phyloP scores from a whole-genome alignment of 2,113 vertebrate species.

The Brachionichthys hirsutus region DNA sequence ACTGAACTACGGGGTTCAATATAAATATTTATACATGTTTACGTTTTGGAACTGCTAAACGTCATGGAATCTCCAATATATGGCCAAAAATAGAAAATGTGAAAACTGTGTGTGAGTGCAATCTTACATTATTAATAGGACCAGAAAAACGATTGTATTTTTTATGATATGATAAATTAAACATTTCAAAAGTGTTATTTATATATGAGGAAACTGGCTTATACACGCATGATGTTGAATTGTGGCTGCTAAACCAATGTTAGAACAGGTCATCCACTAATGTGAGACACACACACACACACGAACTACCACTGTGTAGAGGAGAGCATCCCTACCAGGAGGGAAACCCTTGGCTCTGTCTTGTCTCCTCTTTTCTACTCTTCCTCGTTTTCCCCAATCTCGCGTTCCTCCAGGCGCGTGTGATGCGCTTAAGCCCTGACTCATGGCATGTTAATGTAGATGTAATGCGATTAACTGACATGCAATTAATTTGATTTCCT shows the following conservation, averaged over 20 bases:
- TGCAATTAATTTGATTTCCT: conserved; percentile 82
- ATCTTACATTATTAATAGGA: conserved; percentile 28
- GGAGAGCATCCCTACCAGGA: conserved; percentile 39
- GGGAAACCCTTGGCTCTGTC: conserved; percentile 56
- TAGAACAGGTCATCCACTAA: conserved; percentile 2
- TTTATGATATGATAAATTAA: conserved; percentile 34
- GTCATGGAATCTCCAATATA: neutral
- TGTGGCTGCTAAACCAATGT: conserved; percentile 2
- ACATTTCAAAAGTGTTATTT: conserved; percentile 9
- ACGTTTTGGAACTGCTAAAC: neutral
- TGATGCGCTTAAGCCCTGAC: conserved; percentile 76
- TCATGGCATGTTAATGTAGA: conserved; percentile 79
- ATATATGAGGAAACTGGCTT: neutral
- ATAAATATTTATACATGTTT: conserved; percentile 6
- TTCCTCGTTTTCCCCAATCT: conserved; percentile 28
- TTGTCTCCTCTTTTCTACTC: conserved; percentile 19
- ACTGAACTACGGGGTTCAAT: no score
- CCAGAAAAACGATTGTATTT: conserved; percentile 21
- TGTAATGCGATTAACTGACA: conserved; percentile 80
- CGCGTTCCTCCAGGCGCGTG: conserved; percentile 59
- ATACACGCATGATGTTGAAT: conserved; percentile 24
- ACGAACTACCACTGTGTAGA: neutral
- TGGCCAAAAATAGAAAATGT: conserved; percentile 17
- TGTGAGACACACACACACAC: neutral
- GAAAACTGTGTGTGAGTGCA: conserved; percentile 7